A percentile compares a stretch with the other conserved stretches of the same genome.
These are phyloP conservation scores for Ptycholaimellus sp. DNA, from an alignment of 2,888 invertebrate species.

Conservation along the genomic window DNA sequence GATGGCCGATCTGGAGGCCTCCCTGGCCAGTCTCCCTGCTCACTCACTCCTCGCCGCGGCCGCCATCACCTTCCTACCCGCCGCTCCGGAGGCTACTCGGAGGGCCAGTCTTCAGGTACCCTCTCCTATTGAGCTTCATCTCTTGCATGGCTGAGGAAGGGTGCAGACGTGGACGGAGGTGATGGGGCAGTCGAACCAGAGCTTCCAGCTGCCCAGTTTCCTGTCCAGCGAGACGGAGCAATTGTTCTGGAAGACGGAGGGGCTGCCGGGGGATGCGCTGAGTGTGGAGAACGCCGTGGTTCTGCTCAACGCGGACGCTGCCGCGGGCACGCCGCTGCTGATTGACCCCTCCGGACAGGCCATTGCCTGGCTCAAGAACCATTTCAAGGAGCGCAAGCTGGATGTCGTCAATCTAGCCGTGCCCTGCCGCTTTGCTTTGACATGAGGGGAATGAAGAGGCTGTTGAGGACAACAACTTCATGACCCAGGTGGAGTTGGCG, in stretches of 20 bases:
- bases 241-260: slow-evolving; percentile 59
- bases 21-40: too few species aligned
- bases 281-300: slow-evolving; percentile 58
- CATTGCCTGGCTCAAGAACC: slow-evolving; percentile 29
- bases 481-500: slow-evolving; percentile 31
- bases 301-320: slow-evolving; percentile 45
- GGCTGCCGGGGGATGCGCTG: slow-evolving; percentile 50
- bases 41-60: slow-evolving; percentile 49
- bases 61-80: slow-evolving; percentile 49
- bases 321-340: slow-evolving; percentile 45
- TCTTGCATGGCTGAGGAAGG: neutral
- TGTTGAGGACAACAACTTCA: slow-evolving; percentile 29
- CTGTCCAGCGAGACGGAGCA: slow-evolving; percentile 45
- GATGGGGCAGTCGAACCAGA: slow-evolving; percentile 3
- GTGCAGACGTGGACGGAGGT: slow-evolving; percentile 3
- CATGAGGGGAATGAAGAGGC: too few species aligned
- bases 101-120: slow-evolving; percentile 28
- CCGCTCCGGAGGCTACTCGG: slow-evolving; percentile 45
- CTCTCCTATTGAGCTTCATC: neutral
- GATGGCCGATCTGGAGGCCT: slow-evolving; percentile 9
- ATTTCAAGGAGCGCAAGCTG: slow-evolving; percentile 41
- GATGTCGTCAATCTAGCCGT: slow-evolving; percentile 53
- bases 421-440: too few species aligned
- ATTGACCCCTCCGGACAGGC: slow-evolving; percentile 70
- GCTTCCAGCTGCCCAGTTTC: slow-evolving; percentile 16